Percentiles rank a stretch among this genome's conserved stretches.
Conservation (phyloP, 1,140 invertebrate species). For the Colletes latitarsis region DNA sequence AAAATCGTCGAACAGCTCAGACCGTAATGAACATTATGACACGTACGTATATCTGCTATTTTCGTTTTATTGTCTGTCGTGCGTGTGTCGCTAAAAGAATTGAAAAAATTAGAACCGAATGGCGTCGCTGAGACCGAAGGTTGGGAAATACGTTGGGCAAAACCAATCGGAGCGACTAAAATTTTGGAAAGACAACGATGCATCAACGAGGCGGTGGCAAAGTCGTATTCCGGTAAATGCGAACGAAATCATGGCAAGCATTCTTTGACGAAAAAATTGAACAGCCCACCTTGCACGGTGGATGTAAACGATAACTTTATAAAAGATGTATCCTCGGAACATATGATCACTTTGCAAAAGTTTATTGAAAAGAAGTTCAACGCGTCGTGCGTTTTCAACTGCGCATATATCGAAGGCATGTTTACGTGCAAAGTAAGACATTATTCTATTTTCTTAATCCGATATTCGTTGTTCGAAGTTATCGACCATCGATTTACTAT, state of each 20-base stretch:
- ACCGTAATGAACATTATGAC: constrained; percentile 72
- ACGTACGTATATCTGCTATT: constrained; percentile 62
- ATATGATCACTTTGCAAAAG: constrained; percentile 56
- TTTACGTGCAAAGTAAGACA: constrained; percentile 47
- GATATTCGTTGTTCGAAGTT: not conserved
- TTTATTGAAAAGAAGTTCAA: constrained; percentile 66
- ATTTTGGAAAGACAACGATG: constrained; percentile 71
- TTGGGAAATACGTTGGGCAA: constrained; percentile 79
- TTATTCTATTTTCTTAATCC: not conserved
- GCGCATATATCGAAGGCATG: not conserved
- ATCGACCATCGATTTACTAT: not conserved
- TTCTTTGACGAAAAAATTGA: not conserved
- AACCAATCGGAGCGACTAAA: constrained; percentile 75
- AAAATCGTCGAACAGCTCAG: constrained; percentile 72
- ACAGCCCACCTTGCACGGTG: not conserved
- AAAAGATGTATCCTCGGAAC: constrained; percentile 11
- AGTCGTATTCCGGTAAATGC: not conserved
- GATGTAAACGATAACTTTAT: constrained; percentile 21
- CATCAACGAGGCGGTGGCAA: constrained; percentile 71
- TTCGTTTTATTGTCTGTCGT: not conserved
- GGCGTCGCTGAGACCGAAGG: constrained; percentile 67
- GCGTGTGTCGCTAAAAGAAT: constrained; percentile 12
- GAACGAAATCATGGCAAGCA: constrained; percentile 43
- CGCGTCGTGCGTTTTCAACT: constrained; percentile 65
- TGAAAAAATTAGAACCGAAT: constrained; percentile 54